These are phyloP conservation scores for Aspidiotus destructor DNA, from an alignment of 2,888 invertebrate species.

Conservation along the genomic window DNA sequence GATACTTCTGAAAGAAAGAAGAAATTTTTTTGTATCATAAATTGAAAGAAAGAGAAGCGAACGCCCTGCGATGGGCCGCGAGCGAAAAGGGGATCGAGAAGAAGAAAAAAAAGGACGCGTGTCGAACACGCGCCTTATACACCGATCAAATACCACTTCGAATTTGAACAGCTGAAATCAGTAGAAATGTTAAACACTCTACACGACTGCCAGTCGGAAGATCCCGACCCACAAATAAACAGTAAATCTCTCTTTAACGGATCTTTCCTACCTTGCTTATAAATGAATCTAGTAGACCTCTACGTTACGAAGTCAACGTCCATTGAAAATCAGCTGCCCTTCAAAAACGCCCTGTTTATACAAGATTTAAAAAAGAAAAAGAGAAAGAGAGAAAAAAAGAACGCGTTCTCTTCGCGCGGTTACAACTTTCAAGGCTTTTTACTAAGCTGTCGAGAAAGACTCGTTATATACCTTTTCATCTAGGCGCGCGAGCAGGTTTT, in stretches of 20 bases:
- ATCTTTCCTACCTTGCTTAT: constrained; percentile 25
- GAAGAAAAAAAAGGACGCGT: constrained; percentile 12
- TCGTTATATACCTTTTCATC: too few species aligned
- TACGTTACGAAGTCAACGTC: constrained; percentile 8
- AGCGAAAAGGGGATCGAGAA: background rate
- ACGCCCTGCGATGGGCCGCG: background rate
- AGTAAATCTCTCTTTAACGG: constrained; percentile 28
- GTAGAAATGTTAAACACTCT: constrained; percentile 22
- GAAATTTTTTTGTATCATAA: too few species aligned
- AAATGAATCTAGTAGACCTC: constrained; percentile 12
- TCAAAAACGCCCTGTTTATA: constrained; percentile 4
- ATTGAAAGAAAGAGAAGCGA: too few species aligned
- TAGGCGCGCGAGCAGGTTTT: too few species aligned
- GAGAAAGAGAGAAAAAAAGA: too few species aligned
- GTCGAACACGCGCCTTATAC: constrained; percentile 26
- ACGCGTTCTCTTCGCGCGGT: too few species aligned
- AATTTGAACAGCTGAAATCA: constrained; percentile 28
- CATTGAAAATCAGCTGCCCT: constrained; percentile 15
- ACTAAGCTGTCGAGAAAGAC: too few species aligned
- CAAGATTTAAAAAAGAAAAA: background rate
- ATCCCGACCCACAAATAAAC: constrained; percentile 19
- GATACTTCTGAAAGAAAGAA: too few species aligned
- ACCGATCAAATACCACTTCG: constrained; percentile 27
- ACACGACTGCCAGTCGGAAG: constrained; percentile 12
- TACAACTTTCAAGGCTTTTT: too few species aligned